Evolutionary conservation across 2,888 invertebrate genomes (phyloP).

Genomic region (Helicoverpa assulta): DNA sequence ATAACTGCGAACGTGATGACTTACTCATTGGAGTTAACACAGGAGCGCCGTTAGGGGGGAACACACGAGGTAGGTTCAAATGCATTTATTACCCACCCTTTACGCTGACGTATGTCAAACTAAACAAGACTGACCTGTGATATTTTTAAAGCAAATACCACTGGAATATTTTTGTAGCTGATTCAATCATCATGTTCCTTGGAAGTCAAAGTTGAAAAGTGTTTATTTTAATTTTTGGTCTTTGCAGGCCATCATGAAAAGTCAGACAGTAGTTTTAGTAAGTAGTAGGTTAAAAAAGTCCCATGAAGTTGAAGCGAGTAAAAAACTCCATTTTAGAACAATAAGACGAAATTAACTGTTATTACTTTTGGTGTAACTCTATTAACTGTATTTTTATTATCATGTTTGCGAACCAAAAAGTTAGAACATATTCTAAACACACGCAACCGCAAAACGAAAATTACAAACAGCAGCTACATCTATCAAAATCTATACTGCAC

Average conservation of each 20-base stretch:
- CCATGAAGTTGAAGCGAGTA: not conserved
- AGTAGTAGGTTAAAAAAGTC: too few species aligned
- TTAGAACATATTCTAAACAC: not conserved
- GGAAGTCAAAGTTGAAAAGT: not conserved
- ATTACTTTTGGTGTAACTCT: too few species aligned
- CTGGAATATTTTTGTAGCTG: not conserved
- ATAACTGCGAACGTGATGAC: slow-evolving; percentile 42
- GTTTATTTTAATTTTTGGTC: not conserved
- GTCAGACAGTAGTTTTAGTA: too few species aligned
- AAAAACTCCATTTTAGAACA: not conserved
- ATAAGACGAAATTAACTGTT: too few species aligned
- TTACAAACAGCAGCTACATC: not conserved
- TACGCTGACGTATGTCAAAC: not conserved
- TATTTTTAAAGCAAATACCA: not conserved
- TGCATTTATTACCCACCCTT: not conserved
- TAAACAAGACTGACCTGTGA: not conserved
- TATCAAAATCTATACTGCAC: not conserved
- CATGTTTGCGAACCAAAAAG: not conserved
- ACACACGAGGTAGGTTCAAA: slow-evolving; percentile 6
- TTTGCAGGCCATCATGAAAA: too few species aligned
- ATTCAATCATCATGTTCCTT: not conserved
- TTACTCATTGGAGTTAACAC: slow-evolving; percentile 36
- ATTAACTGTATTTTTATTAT: too few species aligned
- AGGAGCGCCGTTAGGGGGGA: slow-evolving; percentile 27
- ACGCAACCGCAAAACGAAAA: not conserved